Percentiles rank a stretch among this genome's conserved stretches.
Evolutionary conservation across 2,797 vertebrate species (phyloP).

Genomic region (Bovichtus diacanthus): DNA sequence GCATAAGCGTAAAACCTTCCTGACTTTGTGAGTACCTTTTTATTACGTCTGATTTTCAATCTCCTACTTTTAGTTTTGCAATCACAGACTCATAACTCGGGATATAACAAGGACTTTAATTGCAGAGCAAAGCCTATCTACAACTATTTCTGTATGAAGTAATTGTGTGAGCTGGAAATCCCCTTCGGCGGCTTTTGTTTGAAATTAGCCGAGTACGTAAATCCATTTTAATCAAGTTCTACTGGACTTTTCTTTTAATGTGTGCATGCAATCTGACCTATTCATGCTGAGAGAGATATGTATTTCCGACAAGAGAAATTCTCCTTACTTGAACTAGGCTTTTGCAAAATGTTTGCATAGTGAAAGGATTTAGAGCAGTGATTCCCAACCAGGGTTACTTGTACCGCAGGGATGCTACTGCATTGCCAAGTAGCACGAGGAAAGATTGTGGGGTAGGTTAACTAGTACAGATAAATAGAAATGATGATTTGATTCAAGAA

Average conservation of each 20-base stretch:
- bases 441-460: neutral
- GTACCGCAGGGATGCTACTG: neutral
- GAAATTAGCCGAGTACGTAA: slow-evolving; percentile 59
- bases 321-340: slow-evolving; percentile 7
- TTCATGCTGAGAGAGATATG: slow-evolving; percentile 12
- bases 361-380: neutral
- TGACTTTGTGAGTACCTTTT: slow-evolving; percentile 24
- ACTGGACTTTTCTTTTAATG: slow-evolving; percentile 34
- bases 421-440: neutral
- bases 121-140: slow-evolving; percentile 51
- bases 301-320: neutral
- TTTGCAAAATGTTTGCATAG: neutral
- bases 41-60: slow-evolving; percentile 30
- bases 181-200: slow-evolving; percentile 54
- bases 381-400: neutral
- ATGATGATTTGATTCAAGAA: neutral
- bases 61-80: slow-evolving; percentile 36
- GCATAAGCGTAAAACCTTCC: slow-evolving; percentile 12
- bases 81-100: slow-evolving; percentile 50
- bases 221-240: slow-evolving; percentile 73
- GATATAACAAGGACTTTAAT: slow-evolving; percentile 40
- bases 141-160: slow-evolving; percentile 58
- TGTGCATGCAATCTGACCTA: slow-evolving; percentile 27
- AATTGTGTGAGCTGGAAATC: slow-evolving; percentile 63
- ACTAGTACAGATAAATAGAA: neutral